phyloP scores from a whole-genome alignment of 2,888 invertebrate genomes.

The Trilocha varians region DNA sequence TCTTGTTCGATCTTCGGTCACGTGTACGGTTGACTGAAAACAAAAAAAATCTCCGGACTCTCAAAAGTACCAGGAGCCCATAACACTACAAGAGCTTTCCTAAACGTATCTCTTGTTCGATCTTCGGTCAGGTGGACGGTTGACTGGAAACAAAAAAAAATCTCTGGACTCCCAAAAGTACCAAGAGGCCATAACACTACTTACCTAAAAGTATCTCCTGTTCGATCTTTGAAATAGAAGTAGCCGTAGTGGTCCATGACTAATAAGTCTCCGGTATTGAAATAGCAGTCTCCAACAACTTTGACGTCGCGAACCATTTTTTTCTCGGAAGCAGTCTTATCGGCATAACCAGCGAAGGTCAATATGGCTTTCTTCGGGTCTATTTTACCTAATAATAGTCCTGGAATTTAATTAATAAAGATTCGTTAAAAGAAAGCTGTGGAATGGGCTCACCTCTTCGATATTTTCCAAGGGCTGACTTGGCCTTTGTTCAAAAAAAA shows the following conservation, averaged over 20 bases:
- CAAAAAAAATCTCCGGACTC: too few relatives aligned
- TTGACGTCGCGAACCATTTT: slow-evolving; percentile 89
- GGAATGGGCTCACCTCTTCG: too few relatives aligned
- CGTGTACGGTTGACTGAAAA: too few relatives aligned
- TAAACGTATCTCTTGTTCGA: too few relatives aligned
- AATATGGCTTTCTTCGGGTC: slow-evolving; percentile 61
- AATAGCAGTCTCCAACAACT: slow-evolving; percentile 87
- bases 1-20: too few relatives aligned
- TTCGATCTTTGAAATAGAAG: slow-evolving; percentile 93
- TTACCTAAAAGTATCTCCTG: slow-evolving; percentile 82
- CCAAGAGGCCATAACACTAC: slow-evolving; percentile 3
- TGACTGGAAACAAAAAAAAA: too few relatives aligned
- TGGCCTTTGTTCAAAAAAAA: too few relatives aligned
- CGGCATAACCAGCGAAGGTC: slow-evolving; percentile 63
- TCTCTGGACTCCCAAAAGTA: too few relatives aligned
- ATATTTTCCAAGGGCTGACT: too few relatives aligned
- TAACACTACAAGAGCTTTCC: slow-evolving; percentile 25
- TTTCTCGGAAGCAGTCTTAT: slow-evolving; percentile 83
- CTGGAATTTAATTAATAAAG: slow-evolving; percentile 59
- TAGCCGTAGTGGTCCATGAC: slow-evolving; percentile 93
- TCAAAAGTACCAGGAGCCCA: slow-evolving; percentile 5
- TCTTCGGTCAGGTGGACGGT: too few relatives aligned
- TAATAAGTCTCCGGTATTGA: slow-evolving; percentile 92
- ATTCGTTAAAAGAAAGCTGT: too few relatives aligned
- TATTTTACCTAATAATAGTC: slow-evolving; percentile 81